Conservation (phyloP, 1,140 invertebrate species). For the Psix sp. region DNA sequence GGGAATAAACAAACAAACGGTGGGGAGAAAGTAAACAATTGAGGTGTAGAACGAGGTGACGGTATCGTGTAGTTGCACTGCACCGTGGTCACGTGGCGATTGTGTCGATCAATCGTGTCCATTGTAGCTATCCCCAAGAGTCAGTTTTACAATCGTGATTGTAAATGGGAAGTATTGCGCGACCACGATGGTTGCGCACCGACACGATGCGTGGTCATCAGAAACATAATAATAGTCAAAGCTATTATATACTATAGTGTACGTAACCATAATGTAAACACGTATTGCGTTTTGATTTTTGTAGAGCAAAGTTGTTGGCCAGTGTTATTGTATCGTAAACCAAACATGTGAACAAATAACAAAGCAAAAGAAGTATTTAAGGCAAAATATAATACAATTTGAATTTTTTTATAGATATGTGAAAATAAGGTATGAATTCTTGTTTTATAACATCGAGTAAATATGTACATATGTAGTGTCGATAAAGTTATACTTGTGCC, state of each 20-base stretch:
- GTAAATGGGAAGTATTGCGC: too few species aligned
- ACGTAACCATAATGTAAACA: slow-evolving; percentile 51
- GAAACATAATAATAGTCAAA: slow-evolving; percentile 48
- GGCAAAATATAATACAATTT: slow-evolving; percentile 27
- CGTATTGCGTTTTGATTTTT: slow-evolving; percentile 53
- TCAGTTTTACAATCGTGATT: slow-evolving; percentile 5
- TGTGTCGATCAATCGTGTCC: slow-evolving; percentile 6
- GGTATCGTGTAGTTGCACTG: slow-evolving; percentile 30
- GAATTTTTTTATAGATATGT: slow-evolving; percentile 59
- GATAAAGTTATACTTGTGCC: slow-evolving; percentile 60
- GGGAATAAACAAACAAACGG: slow-evolving; percentile 6
- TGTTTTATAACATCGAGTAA: slow-evolving; percentile 58
- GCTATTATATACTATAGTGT: slow-evolving; percentile 43
- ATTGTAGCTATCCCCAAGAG: neutral
- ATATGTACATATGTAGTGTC: slow-evolving; percentile 59
- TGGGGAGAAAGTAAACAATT: slow-evolving; percentile 1
- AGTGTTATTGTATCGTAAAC: slow-evolving; percentile 44
- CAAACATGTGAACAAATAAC: slow-evolving; percentile 13
- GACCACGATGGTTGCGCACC: slow-evolving; percentile 15
- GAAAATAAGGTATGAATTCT: slow-evolving; percentile 50
- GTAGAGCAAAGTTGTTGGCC: slow-evolving; percentile 50
- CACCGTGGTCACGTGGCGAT: slow-evolving; percentile 29
- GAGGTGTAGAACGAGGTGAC: slow-evolving; percentile 17
- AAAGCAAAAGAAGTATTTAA: neutral
- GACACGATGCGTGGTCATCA: slow-evolving; percentile 43